Base-by-base conservation (phyloP, 1,140 invertebrate genomes). In the Diachasmimorpha longicaudata region DNA sequence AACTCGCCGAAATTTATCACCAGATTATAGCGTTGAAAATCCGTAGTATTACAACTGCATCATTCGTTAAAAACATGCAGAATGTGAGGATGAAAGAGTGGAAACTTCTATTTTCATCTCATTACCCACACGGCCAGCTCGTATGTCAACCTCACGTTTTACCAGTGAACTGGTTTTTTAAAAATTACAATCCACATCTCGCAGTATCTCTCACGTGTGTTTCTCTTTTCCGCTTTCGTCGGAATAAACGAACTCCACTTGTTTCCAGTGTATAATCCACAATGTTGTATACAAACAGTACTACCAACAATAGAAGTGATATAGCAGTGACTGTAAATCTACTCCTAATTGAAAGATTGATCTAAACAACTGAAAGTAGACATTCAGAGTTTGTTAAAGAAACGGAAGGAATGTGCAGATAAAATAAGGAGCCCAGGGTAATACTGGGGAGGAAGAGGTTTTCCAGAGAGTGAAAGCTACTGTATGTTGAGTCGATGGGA, bases 331-430 rank as follows among this genome's bases (percentile, higher is more conserved):
- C 76, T 78, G 74, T 84, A 84, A 85, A 85, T 85, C 81, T 21
- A 23, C 25, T 74, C 70, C 77, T 85, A 83, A 86, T 83, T 85
- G 83, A 81, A 82, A 82, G 82, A 85, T 82, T 81, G 83, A 84
- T 82, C 81, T 74, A 70, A 68, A 73, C 76, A 72, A 66, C 42
- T 70, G 58, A 72, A 75, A 76, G 79, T 79, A 81, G 80, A 74
- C 78, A 74, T 81, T 52, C 48, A 52, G 58, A 63, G 58, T 63
- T 63, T 63, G 58, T 63, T 63, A 63, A 69, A 44, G 36, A 36
- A 39, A 42, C 16, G 19, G 58, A 63, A 63, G 14, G 31, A 19
- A 14, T 42, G 39, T n/a, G n/a, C 21, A 58, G 58, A 63, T 63
- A 63, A 63, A 63, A 63, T 63, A 63, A 11, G 19, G 58, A 63